These are phyloP conservation scores for Cettia cetti DNA, from an alignment of 2,113 vertebrate genomes.

Conservation along the genomic window DNA sequence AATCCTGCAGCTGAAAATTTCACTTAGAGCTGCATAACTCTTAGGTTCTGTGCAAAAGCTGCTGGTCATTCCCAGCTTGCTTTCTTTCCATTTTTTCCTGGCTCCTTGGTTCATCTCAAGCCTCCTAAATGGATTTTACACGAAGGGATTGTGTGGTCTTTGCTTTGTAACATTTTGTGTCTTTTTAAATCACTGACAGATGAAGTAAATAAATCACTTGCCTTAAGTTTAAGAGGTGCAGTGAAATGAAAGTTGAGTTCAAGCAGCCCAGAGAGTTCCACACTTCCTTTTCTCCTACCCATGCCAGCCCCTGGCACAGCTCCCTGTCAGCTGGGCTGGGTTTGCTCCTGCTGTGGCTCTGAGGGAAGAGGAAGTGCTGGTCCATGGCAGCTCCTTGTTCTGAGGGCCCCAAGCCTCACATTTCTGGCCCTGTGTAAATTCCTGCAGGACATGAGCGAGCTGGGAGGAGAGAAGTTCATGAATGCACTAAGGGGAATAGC, in stretches of 20 bases:
- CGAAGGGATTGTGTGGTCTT: background rate
- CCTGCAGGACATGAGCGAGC: background rate
- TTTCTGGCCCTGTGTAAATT: background rate
- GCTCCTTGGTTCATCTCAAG: background rate
- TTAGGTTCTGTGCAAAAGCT: background rate
- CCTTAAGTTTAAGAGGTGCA: background rate
- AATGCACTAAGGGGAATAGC: background rate
- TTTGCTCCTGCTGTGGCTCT: background rate
- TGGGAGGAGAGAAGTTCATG: background rate
- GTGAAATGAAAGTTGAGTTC: background rate
- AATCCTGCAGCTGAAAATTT: background rate
- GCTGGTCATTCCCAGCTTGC: background rate
- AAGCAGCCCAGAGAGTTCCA: background rate
- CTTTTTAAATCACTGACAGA: background rate
- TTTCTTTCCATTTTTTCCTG: background rate
- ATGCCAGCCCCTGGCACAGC: background rate
- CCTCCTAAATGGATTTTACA: background rate
- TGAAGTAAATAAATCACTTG: background rate
- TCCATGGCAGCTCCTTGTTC: background rate
- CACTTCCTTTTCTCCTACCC: background rate
- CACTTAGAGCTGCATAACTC: background rate
- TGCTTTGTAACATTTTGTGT: background rate
- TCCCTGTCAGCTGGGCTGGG: background rate
- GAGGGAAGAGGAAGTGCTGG: background rate
- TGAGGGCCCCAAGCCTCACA: background rate